Percentiles rank a stretch among this genome's conserved stretches.
Conservation (phyloP, 2,888 invertebrate genomes). For the Drosophila longiperda region DNA sequence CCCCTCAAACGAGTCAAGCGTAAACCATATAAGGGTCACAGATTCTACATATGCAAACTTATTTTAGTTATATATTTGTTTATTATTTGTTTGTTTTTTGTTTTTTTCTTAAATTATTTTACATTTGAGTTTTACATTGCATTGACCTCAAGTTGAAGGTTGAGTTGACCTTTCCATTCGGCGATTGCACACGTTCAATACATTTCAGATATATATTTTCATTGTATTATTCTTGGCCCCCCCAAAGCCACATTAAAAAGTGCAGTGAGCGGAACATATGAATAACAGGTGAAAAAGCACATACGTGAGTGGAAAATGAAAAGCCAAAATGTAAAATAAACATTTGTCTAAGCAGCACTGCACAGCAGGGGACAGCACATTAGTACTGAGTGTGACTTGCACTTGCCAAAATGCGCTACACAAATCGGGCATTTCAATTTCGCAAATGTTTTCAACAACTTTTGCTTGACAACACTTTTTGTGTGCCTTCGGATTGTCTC, state of each 20-base stretch:
- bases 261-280: constrained; percentile 41
- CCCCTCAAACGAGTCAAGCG: constrained; percentile 41
- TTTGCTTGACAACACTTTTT: constrained; percentile 16
- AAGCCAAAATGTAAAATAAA: constrained; percentile 63
- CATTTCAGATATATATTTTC: constrained; percentile 20
- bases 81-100: not conserved
- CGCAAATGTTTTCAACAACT: constrained; percentile 1
- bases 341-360: constrained; percentile 54
- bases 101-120: not conserved
- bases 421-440: constrained; percentile 3
- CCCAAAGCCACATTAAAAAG: constrained; percentile 27
- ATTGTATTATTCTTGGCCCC: not conserved
- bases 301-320: constrained; percentile 59
- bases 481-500: not conserved
- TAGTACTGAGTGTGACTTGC: constrained; percentile 31
- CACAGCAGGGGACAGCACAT: not conserved
- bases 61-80: not conserved
- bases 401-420: constrained; percentile 47
- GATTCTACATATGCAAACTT: not conserved
- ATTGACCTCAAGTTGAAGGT: constrained; percentile 1
- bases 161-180: not conserved
- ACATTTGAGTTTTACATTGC: not conserved
- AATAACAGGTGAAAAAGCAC: constrained; percentile 56
- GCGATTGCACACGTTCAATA: constrained; percentile 10
- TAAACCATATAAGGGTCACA: constrained; percentile 16